Evolutionary conservation across 1,140 invertebrate genomes (phyloP), one percentile per base, ranked within the genome.

Genomic region (Matsumurasca onukii): DNA sequence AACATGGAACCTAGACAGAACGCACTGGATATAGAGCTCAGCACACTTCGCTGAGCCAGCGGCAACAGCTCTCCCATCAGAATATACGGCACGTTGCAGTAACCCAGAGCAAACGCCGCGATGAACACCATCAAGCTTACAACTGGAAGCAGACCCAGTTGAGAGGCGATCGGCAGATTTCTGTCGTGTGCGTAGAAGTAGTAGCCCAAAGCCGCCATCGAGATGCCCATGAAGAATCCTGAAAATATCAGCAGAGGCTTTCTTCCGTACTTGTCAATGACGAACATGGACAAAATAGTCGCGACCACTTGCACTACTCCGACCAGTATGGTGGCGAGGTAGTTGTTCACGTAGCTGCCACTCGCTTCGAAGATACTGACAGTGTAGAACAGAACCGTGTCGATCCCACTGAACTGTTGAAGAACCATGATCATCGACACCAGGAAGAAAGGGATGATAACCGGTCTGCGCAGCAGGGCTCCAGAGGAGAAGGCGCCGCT

Each of bases 331-430:
- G 89, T 85, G 0, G 85, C 82, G 3, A 85, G 39, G 69, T 85
- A 82, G 0, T 86, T 80, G 49, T 83, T 80, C 0, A 90, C 79
- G n/a, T 79, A 82, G 3, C 82, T 85, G 0, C 82, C 78, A 1
- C 84, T 83, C 1, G 81, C 80, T 55, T 82, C 73, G 72, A 91
- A 88, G 66, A 91, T 88, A 1, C 80, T 79, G 29, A 87, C 86
- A 0, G 89, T 85, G 74, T 91, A 90, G 75, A 90, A 89, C 3
- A 89, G 80, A 0, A 91, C 82, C 1, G 86, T 88, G 73, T 90
- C 89, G 64, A 87, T 88, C 0, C 90, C 90, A 31, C 82, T 84
- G 25, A 88, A 75, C 73, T 91, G 89, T 67, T 86, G 83, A 67
- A 88, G 85, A 71, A 82, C 77, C 77, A 86, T 83, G 1, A 90